Conservation (phyloP, 2,888 invertebrate species). For the Ashinkailepas kermadecensis region DNA sequence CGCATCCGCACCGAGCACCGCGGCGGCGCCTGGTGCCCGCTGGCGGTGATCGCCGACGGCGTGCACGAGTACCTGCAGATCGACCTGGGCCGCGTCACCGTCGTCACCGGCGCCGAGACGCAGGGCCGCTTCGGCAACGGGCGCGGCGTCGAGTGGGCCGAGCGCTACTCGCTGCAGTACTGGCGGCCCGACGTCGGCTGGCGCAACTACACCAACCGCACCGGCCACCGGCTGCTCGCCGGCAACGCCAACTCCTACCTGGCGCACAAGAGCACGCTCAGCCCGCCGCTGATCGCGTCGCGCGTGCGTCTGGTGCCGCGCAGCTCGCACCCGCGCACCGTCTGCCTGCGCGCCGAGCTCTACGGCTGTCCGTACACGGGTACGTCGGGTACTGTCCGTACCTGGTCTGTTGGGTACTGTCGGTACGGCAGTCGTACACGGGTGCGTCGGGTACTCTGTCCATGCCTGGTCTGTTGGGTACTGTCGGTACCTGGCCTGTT, state of each 20-base stretch:
- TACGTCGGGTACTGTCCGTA: conserved; percentile 41
- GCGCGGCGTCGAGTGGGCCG: conserved; percentile 30
- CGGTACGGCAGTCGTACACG: not conserved
- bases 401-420: conserved; percentile 40
- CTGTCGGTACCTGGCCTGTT: too few species aligned
- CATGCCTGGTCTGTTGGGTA: conserved; percentile 42
- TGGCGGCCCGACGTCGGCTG: conserved; percentile 29
- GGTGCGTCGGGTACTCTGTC: conserved; percentile 39
- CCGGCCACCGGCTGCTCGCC: conserved; percentile 28
- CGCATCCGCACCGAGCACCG: conserved; percentile 30
- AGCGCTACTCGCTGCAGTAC: conserved; percentile 29
- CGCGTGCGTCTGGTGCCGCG: conserved; percentile 48
- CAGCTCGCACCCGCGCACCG: conserved; percentile 45
- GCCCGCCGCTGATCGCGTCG: conserved; percentile 47
- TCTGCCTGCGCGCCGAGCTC: conserved; percentile 50
- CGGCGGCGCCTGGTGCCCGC: conserved; percentile 33
- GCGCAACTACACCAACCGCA: conserved; percentile 25
- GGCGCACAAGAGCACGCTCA: conserved; percentile 43
- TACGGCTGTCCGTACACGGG: conserved; percentile 49
- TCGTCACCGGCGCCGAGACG: conserved; percentile 31
- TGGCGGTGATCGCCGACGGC: conserved; percentile 24
- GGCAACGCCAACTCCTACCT: conserved; percentile 49
- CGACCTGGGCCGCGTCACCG: conserved; percentile 28
- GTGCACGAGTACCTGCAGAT: conserved; percentile 31
- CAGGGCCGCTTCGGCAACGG: conserved; percentile 32